A percentile compares a stretch with the other conserved stretches of the same genome.
These are phyloP conservation scores for Dynastes grantii DNA, from an alignment of 2,888 invertebrate species.

Conservation along the genomic window DNA sequence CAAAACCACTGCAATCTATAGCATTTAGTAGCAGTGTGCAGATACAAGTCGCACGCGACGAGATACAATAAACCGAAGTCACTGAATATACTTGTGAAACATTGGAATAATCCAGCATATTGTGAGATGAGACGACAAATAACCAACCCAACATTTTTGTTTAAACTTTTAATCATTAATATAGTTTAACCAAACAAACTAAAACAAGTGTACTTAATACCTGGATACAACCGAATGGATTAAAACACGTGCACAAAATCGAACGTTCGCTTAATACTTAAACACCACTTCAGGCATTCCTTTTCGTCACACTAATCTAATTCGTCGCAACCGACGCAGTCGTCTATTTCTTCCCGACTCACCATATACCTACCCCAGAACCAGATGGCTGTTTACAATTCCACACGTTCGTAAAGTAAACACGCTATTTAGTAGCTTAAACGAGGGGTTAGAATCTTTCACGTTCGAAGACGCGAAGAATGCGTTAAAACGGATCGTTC, in stretches of 20 bases:
- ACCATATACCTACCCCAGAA: background rate
- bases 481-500: slow-evolving; percentile 38
- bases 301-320: slow-evolving; percentile 38
- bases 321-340: slow-evolving; percentile 5
- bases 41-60: too few relatives aligned
- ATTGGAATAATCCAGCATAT: too few relatives aligned
- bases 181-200: background rate
- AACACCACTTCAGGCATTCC: background rate
- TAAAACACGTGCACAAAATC: slow-evolving; percentile 2
- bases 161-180: too few relatives aligned
- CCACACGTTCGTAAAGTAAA: slow-evolving; percentile 56
- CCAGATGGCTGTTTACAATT: slow-evolving; percentile 54
- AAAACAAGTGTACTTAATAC: background rate
- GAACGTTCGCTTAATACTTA: background rate
- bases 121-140: too few relatives aligned
- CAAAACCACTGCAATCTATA: too few relatives aligned
- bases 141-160: too few relatives aligned
- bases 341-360: slow-evolving; percentile 7
- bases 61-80: too few relatives aligned
- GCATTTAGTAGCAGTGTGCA: too few relatives aligned
- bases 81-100: too few relatives aligned
- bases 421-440: slow-evolving; percentile 54
- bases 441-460: slow-evolving; percentile 43
- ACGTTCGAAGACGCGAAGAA: slow-evolving; percentile 37
- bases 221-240: background rate